These are phyloP conservation scores for Notolepis coatsorum DNA, from an alignment of 2,797 vertebrate species.

Conservation along the genomic window DNA sequence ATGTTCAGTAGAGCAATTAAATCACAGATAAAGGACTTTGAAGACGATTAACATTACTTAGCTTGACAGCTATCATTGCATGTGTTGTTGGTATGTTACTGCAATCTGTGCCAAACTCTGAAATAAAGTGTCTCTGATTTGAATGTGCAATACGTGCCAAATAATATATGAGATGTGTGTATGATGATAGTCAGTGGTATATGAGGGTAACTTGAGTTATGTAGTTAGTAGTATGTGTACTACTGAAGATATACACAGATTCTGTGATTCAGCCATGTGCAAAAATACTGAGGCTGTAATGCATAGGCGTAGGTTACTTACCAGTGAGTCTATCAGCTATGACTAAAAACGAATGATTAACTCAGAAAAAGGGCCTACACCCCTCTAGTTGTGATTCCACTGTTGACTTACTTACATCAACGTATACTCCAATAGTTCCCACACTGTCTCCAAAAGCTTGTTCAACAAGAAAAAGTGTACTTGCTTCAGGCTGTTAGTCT, in stretches of 20 bases:
- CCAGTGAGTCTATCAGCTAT: background rate
- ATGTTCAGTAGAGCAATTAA: background rate
- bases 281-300: conserved; percentile 15
- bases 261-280: conserved; percentile 30
- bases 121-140: too few relatives aligned
- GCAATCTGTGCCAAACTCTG: too few relatives aligned
- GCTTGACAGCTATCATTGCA: background rate
- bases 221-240: too few relatives aligned
- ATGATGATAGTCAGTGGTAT: too few relatives aligned
- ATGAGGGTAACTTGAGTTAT: too few relatives aligned
- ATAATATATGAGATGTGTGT: background rate
- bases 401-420: background rate
- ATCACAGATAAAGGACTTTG: background rate
- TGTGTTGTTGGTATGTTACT: background rate
- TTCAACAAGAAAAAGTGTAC: background rate
- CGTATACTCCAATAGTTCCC: background rate
- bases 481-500: background rate
- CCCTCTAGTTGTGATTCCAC: background rate
- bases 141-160: background rate
- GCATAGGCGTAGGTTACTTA: background rate
- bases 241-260: too few relatives aligned
- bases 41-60: background rate
- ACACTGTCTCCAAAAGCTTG: background rate
- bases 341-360: conserved; percentile 33
- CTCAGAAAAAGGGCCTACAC: background rate